These are phyloP conservation scores for Drosophila saltans DNA, from an alignment of 1,140 invertebrate genomes.

Conservation along the genomic window DNA sequence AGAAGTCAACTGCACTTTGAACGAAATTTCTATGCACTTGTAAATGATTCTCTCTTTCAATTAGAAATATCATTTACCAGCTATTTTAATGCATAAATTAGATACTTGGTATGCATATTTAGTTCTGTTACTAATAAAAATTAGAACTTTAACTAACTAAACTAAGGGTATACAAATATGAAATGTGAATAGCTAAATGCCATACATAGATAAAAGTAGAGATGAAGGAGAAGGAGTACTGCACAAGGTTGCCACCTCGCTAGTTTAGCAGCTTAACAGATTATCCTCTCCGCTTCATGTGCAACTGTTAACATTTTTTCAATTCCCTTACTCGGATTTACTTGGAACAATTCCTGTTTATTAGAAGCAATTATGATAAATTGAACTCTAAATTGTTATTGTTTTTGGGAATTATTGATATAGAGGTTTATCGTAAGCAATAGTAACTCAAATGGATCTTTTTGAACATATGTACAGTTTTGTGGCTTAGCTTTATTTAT, in stretches of 20 bases:
- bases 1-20: neutral
- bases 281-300: neutral
- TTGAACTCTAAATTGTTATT: neutral
- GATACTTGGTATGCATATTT: too few species aligned
- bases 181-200: neutral
- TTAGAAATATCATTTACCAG: too few species aligned
- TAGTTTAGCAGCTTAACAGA: neutral
- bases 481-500: too few species aligned
- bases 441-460: too few species aligned
- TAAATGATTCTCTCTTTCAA: too few species aligned
- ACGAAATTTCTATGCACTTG: neutral
- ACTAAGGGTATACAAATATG: neutral
- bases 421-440: too few species aligned
- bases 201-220: neutral
- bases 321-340: neutral
- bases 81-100: too few species aligned
- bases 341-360: neutral
- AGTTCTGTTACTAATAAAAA: too few species aligned
- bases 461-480: too few species aligned
- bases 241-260: neutral
- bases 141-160: too few species aligned
- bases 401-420: neutral
- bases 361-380: conserved; percentile 5
- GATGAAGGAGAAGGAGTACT: neutral
- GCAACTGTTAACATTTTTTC: neutral